phyloP scores from a whole-genome alignment of 2,888 invertebrate species.

The Chrysodeixis includens region DNA sequence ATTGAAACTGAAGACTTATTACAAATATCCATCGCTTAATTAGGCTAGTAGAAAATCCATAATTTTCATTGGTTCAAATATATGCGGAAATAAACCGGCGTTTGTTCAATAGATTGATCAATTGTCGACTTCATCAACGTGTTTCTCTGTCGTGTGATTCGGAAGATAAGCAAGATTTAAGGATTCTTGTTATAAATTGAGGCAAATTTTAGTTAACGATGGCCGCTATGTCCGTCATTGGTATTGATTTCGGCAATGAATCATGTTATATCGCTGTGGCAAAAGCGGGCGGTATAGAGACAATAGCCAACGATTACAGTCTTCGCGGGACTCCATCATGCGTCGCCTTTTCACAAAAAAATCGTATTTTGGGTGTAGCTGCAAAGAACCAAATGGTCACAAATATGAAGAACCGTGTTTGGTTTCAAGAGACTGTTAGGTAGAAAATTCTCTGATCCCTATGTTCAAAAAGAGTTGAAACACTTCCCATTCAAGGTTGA shows the following conservation, averaged over 20 bases:
- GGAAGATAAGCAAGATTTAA: conserved; percentile 62
- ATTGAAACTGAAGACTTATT: too few relatives aligned
- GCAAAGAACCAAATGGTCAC: conserved; percentile 99
- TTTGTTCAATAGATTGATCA: conserved; percentile 73
- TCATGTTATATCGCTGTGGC: conserved; percentile 99
- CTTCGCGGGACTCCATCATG: conserved; percentile 98
- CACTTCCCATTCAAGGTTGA: conserved; percentile 94
- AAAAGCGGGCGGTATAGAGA: conserved; percentile 99
- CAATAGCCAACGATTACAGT: conserved; percentile 99
- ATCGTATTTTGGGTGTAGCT: conserved; percentile 97
- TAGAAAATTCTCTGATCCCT: conserved; percentile 95
- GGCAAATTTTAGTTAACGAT: conserved; percentile 80
- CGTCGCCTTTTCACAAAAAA: conserved; percentile 98
- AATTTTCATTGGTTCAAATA: too few relatives aligned
- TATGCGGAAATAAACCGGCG: conserved; percentile 71
- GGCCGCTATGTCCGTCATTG: conserved; percentile 98
- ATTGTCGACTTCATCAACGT: conserved; percentile 81
- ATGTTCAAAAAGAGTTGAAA: conserved; percentile 95
- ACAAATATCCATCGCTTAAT: too few relatives aligned
- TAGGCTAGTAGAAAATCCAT: too few relatives aligned
- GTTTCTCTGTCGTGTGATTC: conserved; percentile 72
- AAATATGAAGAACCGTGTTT: conserved; percentile 98
- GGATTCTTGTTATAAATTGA: conserved; percentile 63
- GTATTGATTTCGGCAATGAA: conserved; percentile 99
- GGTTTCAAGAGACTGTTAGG: conserved; percentile 98